Evolutionary conservation across 2,888 invertebrate genomes (phyloP), one percentile per base, ranked within the genome.

Genomic region (Diabrotica balteata): DNA sequence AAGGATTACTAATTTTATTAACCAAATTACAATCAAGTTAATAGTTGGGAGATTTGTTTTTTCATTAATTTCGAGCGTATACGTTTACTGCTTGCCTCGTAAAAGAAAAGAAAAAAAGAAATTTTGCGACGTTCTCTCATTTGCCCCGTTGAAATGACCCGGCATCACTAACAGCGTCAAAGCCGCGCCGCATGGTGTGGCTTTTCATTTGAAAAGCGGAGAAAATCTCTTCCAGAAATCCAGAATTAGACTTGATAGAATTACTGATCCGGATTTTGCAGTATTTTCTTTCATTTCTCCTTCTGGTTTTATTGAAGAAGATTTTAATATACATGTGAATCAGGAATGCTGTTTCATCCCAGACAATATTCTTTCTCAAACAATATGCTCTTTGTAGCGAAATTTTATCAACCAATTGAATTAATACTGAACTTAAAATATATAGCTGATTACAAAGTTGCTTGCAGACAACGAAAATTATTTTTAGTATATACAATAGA

Each of bases 171-270:
- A 43, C 67, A 54, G 67, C 54, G 53, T 62, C 62, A 52, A 51
- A 67, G 57, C 58, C 58, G 44, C 52, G 47, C 57, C 8, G 54
- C 62, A 52, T 75, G 73, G 71, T 75, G 75, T 79, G 79, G 78
- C 78, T 76, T 78, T 72, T 69, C 68, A 66, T 71, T 66, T 62
- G 68, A 66, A 66, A 69, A 69, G 68, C 68, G 59, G 54, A 46
- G 64, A 71, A 69, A 72, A 71, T 71, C 72, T 66, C 64, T 63
- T 60, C 63, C 49, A 67, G 65, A 67, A 66, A 71, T 66, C 65
- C 64, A 53, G 64, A 72, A 70, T 72, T 67, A 70, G 66, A 72
- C 63, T 67, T 70, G 70, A 72, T 72, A 68, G 72, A 72, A 70
- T 70, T 68, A 66, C 70, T 68, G 62, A 72, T 70, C 68, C 70